phyloP scores from a whole-genome alignment of 1,140 invertebrate genomes.

The Bicyclus anynana region DNA sequence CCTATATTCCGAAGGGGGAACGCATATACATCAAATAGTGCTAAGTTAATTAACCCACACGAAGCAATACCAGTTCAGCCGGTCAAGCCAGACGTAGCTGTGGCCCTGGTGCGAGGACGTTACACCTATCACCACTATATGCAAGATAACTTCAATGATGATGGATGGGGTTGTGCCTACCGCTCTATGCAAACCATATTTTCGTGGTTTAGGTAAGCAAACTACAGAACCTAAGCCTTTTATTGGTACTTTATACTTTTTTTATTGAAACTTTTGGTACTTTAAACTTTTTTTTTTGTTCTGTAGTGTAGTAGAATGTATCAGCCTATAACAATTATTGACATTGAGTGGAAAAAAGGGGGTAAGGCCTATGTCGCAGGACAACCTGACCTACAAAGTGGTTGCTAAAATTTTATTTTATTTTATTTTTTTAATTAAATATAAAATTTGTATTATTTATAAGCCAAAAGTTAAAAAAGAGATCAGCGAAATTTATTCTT shows the following conservation, averaged over 20 bases:
- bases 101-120: constrained; percentile 86
- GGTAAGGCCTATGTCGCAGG: too few species aligned
- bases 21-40: constrained; percentile 78
- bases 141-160: constrained; percentile 96
- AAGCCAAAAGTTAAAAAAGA: too few species aligned
- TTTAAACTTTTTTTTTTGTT: too few species aligned
- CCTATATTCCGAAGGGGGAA: constrained; percentile 87
- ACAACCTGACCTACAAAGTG: too few species aligned
- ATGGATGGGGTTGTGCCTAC: constrained; percentile 99
- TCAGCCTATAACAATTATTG: too few species aligned
- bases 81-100: constrained; percentile 35
- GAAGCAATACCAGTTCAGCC: constrained; percentile 38
- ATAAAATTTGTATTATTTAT: too few species aligned
- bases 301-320: too few species aligned
- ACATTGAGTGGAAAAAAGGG: too few species aligned
- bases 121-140: constrained; percentile 98
- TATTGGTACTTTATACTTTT: too few species aligned
- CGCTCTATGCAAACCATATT: constrained; percentile 97
- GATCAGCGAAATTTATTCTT: too few species aligned
- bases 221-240: too few species aligned
- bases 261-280: not conserved
- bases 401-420: too few species aligned
- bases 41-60: constrained; percentile 87
- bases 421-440: constrained; percentile 4
- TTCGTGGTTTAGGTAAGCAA: constrained; percentile 92